Percentiles rank a stretch among this genome's conserved stretches.
These are phyloP conservation scores for Leucoma salicis DNA, from an alignment of 2,888 invertebrate genomes.

Conservation along the genomic window DNA sequence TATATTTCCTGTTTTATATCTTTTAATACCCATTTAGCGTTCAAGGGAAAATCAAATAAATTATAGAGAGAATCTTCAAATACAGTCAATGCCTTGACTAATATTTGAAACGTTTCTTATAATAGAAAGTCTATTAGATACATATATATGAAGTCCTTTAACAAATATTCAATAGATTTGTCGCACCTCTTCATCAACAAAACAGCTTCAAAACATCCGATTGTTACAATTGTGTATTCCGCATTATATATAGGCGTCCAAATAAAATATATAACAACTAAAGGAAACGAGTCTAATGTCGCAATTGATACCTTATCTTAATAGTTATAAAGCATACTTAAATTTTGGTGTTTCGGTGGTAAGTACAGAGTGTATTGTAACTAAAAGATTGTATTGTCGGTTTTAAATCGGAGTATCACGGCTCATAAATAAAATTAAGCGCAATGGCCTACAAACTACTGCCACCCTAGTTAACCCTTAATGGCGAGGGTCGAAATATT, in stretches of 20 bases:
- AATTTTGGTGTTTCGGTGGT: background rate
- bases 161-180: conserved; percentile 62
- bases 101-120: conserved; percentile 5
- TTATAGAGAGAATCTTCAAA: background rate
- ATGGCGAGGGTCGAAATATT: conserved; percentile 68
- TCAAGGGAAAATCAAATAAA: background rate
- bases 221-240: conserved; percentile 65
- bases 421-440: conserved; percentile 76
- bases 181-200: conserved; percentile 57
- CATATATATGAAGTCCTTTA: conserved; percentile 65
- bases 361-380: conserved; percentile 1
- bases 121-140: conserved; percentile 50
- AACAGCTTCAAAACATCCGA: conserved; percentile 54
- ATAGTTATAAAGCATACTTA: background rate
- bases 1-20: too few relatives aligned
- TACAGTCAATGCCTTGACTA: conserved; percentile 5
- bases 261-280: conserved; percentile 14
- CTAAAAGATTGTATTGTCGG: conserved; percentile 40
- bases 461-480: conserved; percentile 70
- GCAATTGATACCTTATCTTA: background rate
- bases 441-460: conserved; percentile 57
- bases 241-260: conserved; percentile 55
- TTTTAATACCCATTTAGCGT: too few relatives aligned
- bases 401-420: conserved; percentile 60
- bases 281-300: background rate